Base-by-base conservation (phyloP, 1,140 invertebrate species). In the Bombyx mandarina region DNA sequence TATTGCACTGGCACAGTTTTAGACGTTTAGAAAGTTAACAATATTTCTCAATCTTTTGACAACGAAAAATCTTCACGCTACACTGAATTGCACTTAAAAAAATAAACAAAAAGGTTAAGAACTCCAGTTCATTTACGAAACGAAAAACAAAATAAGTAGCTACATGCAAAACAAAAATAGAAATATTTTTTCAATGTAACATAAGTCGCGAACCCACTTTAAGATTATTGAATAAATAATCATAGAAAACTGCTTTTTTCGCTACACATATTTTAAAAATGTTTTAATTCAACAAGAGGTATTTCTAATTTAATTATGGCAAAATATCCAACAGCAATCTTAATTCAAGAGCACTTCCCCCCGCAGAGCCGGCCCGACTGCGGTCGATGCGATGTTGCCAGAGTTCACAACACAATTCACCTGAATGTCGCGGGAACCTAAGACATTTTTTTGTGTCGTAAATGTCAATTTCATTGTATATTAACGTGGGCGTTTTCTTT, bases 111-210 rank as follows among this genome's bases (percentile, higher is more conserved):
- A 66, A 59, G 54, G 56, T 56, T 63, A 47, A 58, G 69, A 75
- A 68, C 68, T 66, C 46, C 61, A 67, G 64, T 69, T 65, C 65
- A 75, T 82, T 86, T 79, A 22, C 78, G 66, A 73, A 73, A 82
- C 70, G 62, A 73, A 82, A 78, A 81, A 81, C 52, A 73, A 82
- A 82, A 82, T 86, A 79, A 81, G 80, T 70, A 60, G 63, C 74
- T 66, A 68, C 77, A 73, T 82, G 72, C 70, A 71, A 79, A 82
- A 83, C 74, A 75, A 83, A 86, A 86, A 86, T 86, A 83, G 80
- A 73, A 71, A 65, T 60, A 35, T 35, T 35, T 5, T 35, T 35
- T 35, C 26, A 35, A 35, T 5, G 26, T 35, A 35, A 35, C 26
- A 5, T 0, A 35, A 35, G 2, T 35, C 26, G 26, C 26, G 26